phyloP scores from a whole-genome alignment of 2,797 vertebrate genomes.

The Apogon hyalosoma region DNA sequence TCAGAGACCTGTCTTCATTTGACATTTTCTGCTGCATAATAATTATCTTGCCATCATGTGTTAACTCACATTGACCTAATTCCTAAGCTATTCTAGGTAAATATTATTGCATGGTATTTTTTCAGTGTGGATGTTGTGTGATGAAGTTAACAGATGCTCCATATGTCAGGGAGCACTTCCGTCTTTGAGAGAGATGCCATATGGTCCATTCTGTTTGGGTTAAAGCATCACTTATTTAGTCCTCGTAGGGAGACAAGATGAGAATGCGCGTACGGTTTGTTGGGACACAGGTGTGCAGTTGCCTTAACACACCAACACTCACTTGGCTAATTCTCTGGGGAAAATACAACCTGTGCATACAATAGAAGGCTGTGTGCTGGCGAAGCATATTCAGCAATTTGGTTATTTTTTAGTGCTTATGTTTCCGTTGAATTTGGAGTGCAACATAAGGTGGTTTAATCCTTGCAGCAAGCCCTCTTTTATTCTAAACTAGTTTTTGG shows the following conservation, averaged over 20 bases:
- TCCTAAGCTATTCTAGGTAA: slow-evolving; percentile 18
- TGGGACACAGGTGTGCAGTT: slow-evolving; percentile 22
- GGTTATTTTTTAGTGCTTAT: not conserved
- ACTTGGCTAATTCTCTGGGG: slow-evolving; percentile 25
- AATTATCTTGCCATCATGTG: not conserved
- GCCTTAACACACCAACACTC: slow-evolving; percentile 9
- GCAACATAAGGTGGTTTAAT: slow-evolving; percentile 27
- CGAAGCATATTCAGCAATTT: slow-evolving; percentile 28
- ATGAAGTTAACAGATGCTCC: slow-evolving; percentile 74
- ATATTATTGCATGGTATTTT: slow-evolving; percentile 45
- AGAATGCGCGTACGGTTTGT: slow-evolving; percentile 28
- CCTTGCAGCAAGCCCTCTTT: slow-evolving; percentile 41
- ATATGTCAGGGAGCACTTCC: slow-evolving; percentile 64
- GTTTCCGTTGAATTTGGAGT: slow-evolving; percentile 16
- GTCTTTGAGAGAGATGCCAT: slow-evolving; percentile 47
- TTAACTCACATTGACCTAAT: not conserved
- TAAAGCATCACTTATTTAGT: slow-evolving; percentile 56
- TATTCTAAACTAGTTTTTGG: slow-evolving; percentile 48
- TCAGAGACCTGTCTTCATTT: not conserved
- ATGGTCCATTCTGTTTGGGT: slow-evolving; percentile 47
- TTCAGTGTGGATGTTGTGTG: slow-evolving; percentile 43
- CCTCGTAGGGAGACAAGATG: slow-evolving; percentile 32
- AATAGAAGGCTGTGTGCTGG: slow-evolving; percentile 29
- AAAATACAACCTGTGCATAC: slow-evolving; percentile 42
- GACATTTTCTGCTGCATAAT: slow-evolving; percentile 2